A percentile compares a stretch with the other conserved stretches of the same genome.
These are phyloP conservation scores for Drosophila persimilis DNA, from an alignment of 1,140 invertebrate genomes.

Conservation along the genomic window DNA sequence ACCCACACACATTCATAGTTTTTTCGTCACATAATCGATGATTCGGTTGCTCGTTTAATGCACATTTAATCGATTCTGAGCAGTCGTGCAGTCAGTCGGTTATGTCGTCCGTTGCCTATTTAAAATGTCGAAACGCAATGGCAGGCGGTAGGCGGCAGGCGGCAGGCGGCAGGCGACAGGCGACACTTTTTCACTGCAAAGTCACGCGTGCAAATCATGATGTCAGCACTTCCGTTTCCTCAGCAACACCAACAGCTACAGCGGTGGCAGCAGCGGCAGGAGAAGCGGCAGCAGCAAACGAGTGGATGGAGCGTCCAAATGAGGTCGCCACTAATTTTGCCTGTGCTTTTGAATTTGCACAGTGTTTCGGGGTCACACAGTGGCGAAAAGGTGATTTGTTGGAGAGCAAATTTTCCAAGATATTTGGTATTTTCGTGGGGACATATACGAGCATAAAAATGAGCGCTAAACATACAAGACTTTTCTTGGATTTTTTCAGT, in stretches of 20 bases:
- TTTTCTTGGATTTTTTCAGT: too few relatives aligned
- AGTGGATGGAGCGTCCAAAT: constrained; percentile 38
- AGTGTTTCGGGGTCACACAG: constrained; percentile 22
- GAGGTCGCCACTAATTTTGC: constrained; percentile 68
- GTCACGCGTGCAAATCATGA: constrained; percentile 81
- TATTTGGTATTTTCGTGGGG: too few relatives aligned
- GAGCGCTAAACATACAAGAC: too few relatives aligned
- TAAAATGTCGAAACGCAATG: constrained; percentile 63
- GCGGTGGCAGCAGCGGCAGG: not conserved
- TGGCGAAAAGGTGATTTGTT: not conserved
- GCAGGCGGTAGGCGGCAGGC: too few relatives aligned
- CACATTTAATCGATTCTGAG: constrained; percentile 60
- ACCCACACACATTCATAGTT: not conserved
- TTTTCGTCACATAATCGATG: constrained; percentile 56
- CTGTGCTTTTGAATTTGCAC: constrained; percentile 57
- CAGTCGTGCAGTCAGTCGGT: constrained; percentile 32
- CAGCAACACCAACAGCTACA: constrained; percentile 31
- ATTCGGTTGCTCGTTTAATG: constrained; percentile 49
- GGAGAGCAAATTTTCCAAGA: too few relatives aligned
- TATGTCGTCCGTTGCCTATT: constrained; percentile 36
- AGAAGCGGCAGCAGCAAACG: constrained; percentile 3
- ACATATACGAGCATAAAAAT: too few relatives aligned
- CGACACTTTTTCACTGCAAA: constrained; percentile 42
- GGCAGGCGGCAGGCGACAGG: constrained; percentile 12
- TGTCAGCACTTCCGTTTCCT: constrained; percentile 80